These are phyloP conservation scores for Poeciliopsis occidentalis DNA, from an alignment of 2,113 vertebrate genomes.

Conservation along the genomic window DNA sequence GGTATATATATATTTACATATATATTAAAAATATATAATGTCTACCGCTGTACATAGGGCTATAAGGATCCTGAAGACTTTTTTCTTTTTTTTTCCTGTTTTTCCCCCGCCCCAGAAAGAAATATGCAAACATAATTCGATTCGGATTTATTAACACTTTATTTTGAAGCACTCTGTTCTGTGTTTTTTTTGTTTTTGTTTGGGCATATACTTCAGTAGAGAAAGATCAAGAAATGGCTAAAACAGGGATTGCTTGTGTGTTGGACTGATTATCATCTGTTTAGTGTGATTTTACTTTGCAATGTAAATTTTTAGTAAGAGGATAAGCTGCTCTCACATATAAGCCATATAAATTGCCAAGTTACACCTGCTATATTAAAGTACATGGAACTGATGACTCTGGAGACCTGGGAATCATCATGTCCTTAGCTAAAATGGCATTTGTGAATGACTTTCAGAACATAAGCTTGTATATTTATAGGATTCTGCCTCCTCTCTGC, in stretches of 20 bases:
- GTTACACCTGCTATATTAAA: constrained; percentile 50
- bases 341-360: constrained; percentile 73
- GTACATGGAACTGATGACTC: constrained; percentile 15
- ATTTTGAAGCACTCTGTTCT: too few species aligned
- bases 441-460: constrained; percentile 47
- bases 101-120: constrained; percentile 42
- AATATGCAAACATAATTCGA: constrained; percentile 74
- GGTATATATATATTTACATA: not conserved
- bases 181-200: too few species aligned
- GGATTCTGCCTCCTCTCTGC: constrained; percentile 54
- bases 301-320: constrained; percentile 45
- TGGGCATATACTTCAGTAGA: constrained; percentile 15
- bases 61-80: constrained; percentile 60
- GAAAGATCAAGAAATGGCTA: constrained; percentile 22
- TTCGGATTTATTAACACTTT: too few species aligned
- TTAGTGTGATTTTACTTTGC: constrained; percentile 42
- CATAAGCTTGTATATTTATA: constrained; percentile 40
- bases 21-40: constrained; percentile 16
- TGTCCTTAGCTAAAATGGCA: constrained; percentile 42
- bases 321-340: constrained; percentile 68
- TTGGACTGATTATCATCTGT: constrained; percentile 37
- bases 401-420: constrained; percentile 35
- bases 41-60: constrained; percentile 74
- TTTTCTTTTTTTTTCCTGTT: constrained; percentile 35
- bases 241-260: constrained; percentile 28